phyloP scores from a whole-genome alignment of 2,113 vertebrate species.

The Benitochromis conjunctus region DNA sequence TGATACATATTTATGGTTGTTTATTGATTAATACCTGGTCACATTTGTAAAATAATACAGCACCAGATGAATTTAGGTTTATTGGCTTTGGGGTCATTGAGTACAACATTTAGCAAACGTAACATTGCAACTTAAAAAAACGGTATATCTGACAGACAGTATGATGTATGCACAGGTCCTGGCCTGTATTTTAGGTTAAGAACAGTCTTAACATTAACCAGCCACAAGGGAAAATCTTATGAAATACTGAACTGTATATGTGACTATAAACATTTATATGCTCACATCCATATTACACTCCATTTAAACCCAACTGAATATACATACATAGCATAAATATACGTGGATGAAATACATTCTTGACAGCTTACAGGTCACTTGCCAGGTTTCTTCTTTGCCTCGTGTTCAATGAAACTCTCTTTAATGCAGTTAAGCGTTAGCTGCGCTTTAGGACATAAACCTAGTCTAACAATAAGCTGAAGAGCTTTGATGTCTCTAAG shows the following conservation, averaged over 20 bases:
- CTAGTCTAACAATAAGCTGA: conserved; percentile 46
- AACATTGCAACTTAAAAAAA: background rate
- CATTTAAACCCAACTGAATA: conserved; percentile 18
- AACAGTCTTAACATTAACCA: background rate
- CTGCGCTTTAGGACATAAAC: conserved; percentile 23
- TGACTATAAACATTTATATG: conserved; percentile 6
- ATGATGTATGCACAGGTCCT: background rate
- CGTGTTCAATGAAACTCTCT: background rate
- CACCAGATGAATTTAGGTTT: background rate
- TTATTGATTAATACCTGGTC: background rate
- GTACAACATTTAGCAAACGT: background rate
- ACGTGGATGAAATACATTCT: background rate
- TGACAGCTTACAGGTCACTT: conserved; percentile 1
- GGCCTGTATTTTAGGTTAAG: background rate
- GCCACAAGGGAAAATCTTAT: background rate
- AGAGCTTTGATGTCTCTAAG: conserved; percentile 52
- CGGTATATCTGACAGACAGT: background rate
- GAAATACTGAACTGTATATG: background rate
- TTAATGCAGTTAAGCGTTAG: conserved; percentile 4
- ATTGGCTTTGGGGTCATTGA: background rate
- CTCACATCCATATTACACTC: background rate
- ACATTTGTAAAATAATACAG: background rate
- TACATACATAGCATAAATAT: background rate
- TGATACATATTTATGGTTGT: background rate
- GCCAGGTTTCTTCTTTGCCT: background rate